Percentiles rank a stretch among this genome's conserved stretches.
phyloP scores from a whole-genome alignment of 1,140 invertebrate species.

The Acromyrmex heyeri region DNA sequence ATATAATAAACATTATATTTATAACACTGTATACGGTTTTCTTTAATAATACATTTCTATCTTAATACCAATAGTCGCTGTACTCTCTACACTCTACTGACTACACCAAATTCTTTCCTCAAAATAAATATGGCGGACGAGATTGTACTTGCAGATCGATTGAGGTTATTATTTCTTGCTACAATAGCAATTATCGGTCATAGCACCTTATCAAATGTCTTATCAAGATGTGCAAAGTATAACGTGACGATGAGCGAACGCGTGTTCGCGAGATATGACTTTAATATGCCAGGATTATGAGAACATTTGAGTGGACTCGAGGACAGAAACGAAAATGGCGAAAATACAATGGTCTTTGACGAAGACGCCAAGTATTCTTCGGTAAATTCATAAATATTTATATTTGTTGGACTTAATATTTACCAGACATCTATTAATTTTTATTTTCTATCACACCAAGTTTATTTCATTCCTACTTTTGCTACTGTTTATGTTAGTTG shows the following conservation, averaged over 20 bases:
- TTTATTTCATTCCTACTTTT: background rate
- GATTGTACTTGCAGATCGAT: background rate
- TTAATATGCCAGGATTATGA: conserved; percentile 2
- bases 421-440: background rate
- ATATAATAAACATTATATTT: background rate
- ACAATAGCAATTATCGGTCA: background rate
- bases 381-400: conserved; percentile 64
- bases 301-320: background rate
- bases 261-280: background rate
- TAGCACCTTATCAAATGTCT: background rate
- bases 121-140: conserved; percentile 24
- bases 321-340: conserved; percentile 69
- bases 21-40: background rate
- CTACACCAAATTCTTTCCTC: too few relatives aligned
- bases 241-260: background rate
- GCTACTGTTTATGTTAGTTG: background rate
- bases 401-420: background rate
- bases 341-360: conserved; percentile 77
- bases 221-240: background rate
- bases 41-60: background rate
- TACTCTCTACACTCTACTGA: too few relatives aligned
- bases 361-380: conserved; percentile 69
- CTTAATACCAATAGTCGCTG: too few relatives aligned
- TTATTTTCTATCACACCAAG: background rate
- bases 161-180: conserved; percentile 28